A percentile compares a stretch with the other conserved stretches of the same genome.
phyloP scores from a whole-genome alignment of 2,888 invertebrate genomes.

The Drosophila quinaria region DNA sequence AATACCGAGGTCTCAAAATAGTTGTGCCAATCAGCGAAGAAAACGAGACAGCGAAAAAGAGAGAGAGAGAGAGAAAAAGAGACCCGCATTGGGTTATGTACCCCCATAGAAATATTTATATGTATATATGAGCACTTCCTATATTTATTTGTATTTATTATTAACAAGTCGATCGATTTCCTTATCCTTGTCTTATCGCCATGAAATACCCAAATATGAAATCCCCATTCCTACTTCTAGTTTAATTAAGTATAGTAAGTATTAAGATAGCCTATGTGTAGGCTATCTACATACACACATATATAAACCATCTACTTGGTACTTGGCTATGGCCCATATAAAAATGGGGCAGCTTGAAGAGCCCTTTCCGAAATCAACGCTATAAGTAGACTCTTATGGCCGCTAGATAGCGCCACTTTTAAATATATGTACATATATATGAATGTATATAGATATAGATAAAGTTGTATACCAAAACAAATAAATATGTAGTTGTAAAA shows the following conservation, averaged over 20 bases:
- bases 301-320: not conserved
- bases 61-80: not conserved
- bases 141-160: not conserved
- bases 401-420: conserved; percentile 10
- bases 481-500: conserved; percentile 34
- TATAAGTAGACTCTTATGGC: not conserved
- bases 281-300: not conserved
- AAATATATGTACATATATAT: not conserved
- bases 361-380: conserved; percentile 11
- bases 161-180: not conserved
- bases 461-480: conserved; percentile 12
- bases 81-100: not conserved
- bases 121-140: not conserved
- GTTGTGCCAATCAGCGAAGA: conserved; percentile 30
- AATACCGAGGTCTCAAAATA: conserved; percentile 47
- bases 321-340: not conserved
- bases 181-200: conserved; percentile 1
- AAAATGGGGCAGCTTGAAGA: not conserved
- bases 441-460: not conserved
- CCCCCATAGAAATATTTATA: not conserved
- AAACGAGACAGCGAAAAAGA: not conserved
- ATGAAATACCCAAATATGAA: not conserved
- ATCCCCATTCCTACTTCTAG: not conserved
- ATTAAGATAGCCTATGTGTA: too few species aligned
- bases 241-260: conserved; percentile 14